A percentile compares a stretch with the other conserved stretches of the same genome.
phyloP scores from a whole-genome alignment of 2,113 vertebrate species.

The Oncorhynchus clarkii region DNA sequence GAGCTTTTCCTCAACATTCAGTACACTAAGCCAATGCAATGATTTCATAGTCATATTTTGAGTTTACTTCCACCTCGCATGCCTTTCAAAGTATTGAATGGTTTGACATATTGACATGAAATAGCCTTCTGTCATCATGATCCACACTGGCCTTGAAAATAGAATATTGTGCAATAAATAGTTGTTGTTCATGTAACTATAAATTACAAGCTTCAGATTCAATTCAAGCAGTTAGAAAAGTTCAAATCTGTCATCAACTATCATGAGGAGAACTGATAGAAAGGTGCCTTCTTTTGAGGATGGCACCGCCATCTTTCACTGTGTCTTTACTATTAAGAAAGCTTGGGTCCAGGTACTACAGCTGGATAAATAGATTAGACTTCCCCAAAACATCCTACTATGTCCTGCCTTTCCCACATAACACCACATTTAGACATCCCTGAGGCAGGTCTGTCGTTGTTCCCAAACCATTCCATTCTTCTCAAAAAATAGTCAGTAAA shows the following conservation, averaged over 20 bases:
- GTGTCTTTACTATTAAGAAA: not conserved
- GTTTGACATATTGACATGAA: not conserved
- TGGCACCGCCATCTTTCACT: conserved; percentile 75
- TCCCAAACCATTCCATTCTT: conserved; percentile 4
- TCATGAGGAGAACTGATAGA: too few species aligned
- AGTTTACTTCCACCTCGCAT: not conserved
- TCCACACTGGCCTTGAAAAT: conserved; percentile 82
- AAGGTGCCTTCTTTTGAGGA: conserved; percentile 53
- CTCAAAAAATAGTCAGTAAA: conserved; percentile 1
- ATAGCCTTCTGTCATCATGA: conserved; percentile 37
- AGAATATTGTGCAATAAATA: conserved; percentile 84
- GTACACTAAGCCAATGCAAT: conserved; percentile 44
- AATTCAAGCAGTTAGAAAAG: too few species aligned
- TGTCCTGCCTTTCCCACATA: not conserved
- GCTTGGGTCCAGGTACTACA: not conserved
- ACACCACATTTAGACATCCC: not conserved
- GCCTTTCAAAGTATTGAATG: not conserved
- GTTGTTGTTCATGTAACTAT: conserved; percentile 79
- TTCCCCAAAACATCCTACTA: not conserved
- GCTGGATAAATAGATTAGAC: not conserved
- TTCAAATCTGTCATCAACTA: too few species aligned
- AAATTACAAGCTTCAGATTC: conserved; percentile 67
- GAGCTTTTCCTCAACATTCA: conserved; percentile 58
- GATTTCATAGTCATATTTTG: conserved; percentile 59
- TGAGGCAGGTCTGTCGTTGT: not conserved